A percentile compares a stretch with the other conserved stretches of the same genome.
Conservation (phyloP, 2,797 vertebrate genomes). For the Aeoliscus strigatus region DNA sequence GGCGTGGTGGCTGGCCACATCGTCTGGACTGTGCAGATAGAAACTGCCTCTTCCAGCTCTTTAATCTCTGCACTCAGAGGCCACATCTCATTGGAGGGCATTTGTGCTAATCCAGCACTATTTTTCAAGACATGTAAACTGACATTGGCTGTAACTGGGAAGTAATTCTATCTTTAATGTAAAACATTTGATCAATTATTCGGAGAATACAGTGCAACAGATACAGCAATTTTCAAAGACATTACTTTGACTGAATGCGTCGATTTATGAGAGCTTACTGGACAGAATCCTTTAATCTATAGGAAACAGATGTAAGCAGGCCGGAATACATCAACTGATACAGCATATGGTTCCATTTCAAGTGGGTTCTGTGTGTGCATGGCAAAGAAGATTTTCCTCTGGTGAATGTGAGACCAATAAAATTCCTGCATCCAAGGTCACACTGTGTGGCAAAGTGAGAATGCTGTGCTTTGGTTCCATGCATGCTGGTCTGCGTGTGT, state of each 20-base stretch:
- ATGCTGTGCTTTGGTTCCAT: conserved; percentile 32
- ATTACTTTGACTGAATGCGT: background rate
- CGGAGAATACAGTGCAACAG: background rate
- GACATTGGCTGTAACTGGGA: background rate
- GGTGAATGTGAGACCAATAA: conserved; percentile 58
- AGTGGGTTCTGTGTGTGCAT: conserved; percentile 19
- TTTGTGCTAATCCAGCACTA: conserved; percentile 38
- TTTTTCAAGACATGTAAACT: conserved; percentile 24
- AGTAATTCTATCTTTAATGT: conserved; percentile 1
- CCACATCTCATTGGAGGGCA: conserved; percentile 27
- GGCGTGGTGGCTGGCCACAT: conserved; percentile 6
- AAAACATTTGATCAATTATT: background rate
- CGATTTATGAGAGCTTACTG: background rate
- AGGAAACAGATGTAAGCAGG: conserved; percentile 13
- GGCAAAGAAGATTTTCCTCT: conserved; percentile 49
- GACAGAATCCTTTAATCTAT: conserved; percentile 1
- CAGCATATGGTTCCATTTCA: conserved; percentile 24
- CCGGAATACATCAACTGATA: conserved; percentile 12
- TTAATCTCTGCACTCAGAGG: conserved; percentile 34
- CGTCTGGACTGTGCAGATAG: conserved; percentile 12
- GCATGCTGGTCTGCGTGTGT: conserved; percentile 16
- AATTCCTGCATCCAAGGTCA: conserved; percentile 64
- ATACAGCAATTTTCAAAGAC: background rate
- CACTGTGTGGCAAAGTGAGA: conserved; percentile 41
- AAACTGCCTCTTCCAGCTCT: conserved; percentile 26